A percentile compares a stretch with the other conserved stretches of the same genome.
Conservation (phyloP, 2,888 invertebrate genomes). For the Aspidiotus destructor region DNA sequence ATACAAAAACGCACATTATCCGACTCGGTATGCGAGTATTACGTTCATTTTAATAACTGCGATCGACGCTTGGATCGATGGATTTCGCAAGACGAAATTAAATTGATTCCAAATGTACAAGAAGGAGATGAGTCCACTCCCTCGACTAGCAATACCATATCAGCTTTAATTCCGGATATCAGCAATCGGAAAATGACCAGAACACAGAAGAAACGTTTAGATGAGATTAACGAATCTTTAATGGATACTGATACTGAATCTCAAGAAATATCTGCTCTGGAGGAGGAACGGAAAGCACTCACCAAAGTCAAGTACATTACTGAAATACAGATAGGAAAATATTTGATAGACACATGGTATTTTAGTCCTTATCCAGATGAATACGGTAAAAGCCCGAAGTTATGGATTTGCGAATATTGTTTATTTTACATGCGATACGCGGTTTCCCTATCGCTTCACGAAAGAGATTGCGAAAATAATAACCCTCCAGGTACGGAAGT, state of each 20-base stretch:
- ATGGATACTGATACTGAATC: conserved; percentile 91
- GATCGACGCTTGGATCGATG: conserved; percentile 94
- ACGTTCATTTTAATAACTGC: conserved; percentile 93
- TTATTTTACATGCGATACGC: conserved; percentile 89
- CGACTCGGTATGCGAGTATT: conserved; percentile 73
- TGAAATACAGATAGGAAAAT: conserved; percentile 72
- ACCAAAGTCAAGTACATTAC: conserved; percentile 95
- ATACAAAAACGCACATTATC: conserved; percentile 56
- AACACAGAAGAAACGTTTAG: conserved; percentile 92
- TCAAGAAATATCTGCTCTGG: conserved; percentile 89
- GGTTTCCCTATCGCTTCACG: conserved; percentile 78
- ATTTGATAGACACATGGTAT: conserved; percentile 97
- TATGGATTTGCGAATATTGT: conserved; percentile 95
- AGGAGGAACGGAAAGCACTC: conserved; percentile 89
- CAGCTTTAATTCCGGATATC: conserved; percentile 41
- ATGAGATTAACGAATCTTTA: conserved; percentile 96
- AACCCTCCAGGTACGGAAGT: conserved; percentile 92
- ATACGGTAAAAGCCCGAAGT: conserved; percentile 81
- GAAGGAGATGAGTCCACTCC: conserved; percentile 18
- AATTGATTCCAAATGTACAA: conserved; percentile 22
- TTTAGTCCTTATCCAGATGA: conserved; percentile 98
- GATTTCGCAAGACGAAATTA: conserved; percentile 61
- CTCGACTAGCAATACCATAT: conserved; percentile 51
- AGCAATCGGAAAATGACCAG: conserved; percentile 79
- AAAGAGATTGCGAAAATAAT: conserved; percentile 44